Conservation (phyloP, 2,888 invertebrate species). For the Scotopteryx bipunctaria region DNA sequence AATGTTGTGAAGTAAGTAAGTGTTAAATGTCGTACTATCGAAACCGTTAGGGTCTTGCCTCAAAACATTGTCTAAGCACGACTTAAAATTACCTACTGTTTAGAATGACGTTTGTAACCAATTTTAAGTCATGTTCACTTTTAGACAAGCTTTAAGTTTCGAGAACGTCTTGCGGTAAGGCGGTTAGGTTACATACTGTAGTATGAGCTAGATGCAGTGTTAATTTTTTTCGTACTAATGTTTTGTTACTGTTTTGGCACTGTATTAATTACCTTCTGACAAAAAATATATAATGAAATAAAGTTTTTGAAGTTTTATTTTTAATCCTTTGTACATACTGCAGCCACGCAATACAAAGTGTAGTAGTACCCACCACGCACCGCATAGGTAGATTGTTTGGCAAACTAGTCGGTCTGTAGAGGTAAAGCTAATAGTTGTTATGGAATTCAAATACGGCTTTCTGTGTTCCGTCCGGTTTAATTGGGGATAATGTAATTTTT, state of each 20-base stretch:
- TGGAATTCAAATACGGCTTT: no score
- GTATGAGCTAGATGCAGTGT: conserved; percentile 81
- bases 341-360: no score
- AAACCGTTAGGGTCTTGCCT: conserved; percentile 36
- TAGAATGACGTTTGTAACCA: not conserved
- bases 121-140: conserved; percentile 1
- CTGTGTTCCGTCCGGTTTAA: no score
- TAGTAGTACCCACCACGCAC: no score
- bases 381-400: no score
- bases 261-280: conserved; percentile 83
- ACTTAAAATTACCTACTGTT: not conserved
- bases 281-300: conserved; percentile 81
- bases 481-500: no score
- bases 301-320: conserved; percentile 71
- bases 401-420: no score
- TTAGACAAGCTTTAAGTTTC: conserved; percentile 13
- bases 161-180: conserved; percentile 17
- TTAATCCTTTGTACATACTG: not conserved
- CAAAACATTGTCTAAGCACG: conserved; percentile 39
- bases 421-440: no score
- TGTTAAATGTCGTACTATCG: conserved; percentile 70
- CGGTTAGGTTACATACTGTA: conserved; percentile 61
- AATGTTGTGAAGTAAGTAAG: conserved; percentile 72
- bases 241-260: conserved; percentile 83
- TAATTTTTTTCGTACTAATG: conserved; percentile 81